Evolutionary conservation across 2,797 vertebrate genomes (phyloP).

Genomic region (Falco columbarius): DNA sequence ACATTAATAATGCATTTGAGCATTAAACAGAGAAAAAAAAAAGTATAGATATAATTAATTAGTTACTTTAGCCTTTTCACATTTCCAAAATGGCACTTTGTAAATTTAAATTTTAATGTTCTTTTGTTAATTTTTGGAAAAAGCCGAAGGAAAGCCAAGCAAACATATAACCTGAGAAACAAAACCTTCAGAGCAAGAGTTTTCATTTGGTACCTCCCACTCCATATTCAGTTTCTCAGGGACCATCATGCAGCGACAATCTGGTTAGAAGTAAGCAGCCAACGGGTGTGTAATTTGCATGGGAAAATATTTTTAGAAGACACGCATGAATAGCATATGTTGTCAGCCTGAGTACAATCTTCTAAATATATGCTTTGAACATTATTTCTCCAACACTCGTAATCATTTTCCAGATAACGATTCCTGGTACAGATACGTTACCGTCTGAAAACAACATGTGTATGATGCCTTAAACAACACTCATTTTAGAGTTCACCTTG

Average conservation of each 20-base stretch:
- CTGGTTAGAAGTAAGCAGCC: not conserved
- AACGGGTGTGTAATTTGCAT: not conserved
- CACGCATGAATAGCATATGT: conserved; percentile 31
- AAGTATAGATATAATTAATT: not conserved
- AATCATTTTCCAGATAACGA: not conserved
- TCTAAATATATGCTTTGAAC: not conserved
- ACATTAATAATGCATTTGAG: not conserved
- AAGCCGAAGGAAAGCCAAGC: not conserved
- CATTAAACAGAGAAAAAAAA: not conserved
- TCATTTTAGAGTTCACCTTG: not conserved
- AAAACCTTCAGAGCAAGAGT: not conserved
- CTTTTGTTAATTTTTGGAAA: not conserved
- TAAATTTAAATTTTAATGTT: not conserved
- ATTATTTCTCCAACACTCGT: not conserved
- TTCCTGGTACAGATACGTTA: not conserved
- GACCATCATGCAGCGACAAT: not conserved
- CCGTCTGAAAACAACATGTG: not conserved
- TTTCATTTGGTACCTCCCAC: conserved; percentile 25
- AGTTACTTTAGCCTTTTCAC: not conserved
- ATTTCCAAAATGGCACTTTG: not conserved
- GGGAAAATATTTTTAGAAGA: conserved; percentile 54
- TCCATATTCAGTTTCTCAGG: not conserved
- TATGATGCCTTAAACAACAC: not conserved
- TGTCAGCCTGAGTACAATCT: not conserved
- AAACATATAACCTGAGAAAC: not conserved